phyloP scores from a whole-genome alignment of 2,797 vertebrate species.

The Echiichthys vipera region DNA sequence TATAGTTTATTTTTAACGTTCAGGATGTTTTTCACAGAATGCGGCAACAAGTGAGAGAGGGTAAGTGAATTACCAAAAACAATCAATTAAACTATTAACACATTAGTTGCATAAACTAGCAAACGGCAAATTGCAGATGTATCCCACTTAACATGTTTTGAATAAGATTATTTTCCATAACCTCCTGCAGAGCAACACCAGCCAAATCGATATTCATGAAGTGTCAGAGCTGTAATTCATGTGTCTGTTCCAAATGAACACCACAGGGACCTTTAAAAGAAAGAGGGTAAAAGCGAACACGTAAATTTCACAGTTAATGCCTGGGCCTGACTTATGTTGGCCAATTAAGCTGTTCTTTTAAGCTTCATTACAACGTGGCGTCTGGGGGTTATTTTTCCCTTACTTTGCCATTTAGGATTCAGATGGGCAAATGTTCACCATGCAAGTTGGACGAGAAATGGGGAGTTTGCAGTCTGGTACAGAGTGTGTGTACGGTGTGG shows the following conservation, averaged over 20 bases:
- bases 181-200: constrained; percentile 44
- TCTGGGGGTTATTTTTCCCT: constrained; percentile 69
- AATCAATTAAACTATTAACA: constrained; percentile 68
- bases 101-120: constrained; percentile 55
- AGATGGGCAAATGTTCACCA: constrained; percentile 61
- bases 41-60: constrained; percentile 8
- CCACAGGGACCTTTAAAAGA: constrained; percentile 57
- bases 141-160: constrained; percentile 55
- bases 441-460: constrained; percentile 64
- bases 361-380: constrained; percentile 59
- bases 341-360: constrained; percentile 72
- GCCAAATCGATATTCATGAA: constrained; percentile 70
- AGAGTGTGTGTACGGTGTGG: constrained; percentile 18
- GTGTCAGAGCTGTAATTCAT: constrained; percentile 66
- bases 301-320: constrained; percentile 70
- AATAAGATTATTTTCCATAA: constrained; percentile 60
- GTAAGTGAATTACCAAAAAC: constrained; percentile 57
- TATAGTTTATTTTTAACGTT: constrained; percentile 15
- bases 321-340: constrained; percentile 49
- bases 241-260: constrained; percentile 61
- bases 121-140: constrained; percentile 59
- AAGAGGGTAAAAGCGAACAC: constrained; percentile 54
- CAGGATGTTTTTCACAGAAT: constrained; percentile 10
- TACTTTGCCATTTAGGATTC: constrained; percentile 68
- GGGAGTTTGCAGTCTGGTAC: constrained; percentile 46